Conservation (phyloP, 1,140 invertebrate species). For the Drosophila persimilis region DNA sequence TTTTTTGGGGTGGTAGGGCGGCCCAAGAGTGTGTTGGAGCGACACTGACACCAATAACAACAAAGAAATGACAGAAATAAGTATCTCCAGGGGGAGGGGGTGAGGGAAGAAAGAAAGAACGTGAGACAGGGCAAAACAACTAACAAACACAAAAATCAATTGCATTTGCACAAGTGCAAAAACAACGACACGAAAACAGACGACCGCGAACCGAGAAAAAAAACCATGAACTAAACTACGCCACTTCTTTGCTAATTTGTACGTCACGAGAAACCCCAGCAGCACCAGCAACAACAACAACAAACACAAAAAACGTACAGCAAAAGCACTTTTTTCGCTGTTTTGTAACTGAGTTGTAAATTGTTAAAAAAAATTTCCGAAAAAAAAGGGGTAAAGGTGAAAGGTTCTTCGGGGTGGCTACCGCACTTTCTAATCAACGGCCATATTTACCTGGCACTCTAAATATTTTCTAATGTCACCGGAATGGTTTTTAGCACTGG, state of each 20-base stretch:
- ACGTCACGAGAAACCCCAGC: constrained; percentile 16
- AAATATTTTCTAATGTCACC: neutral
- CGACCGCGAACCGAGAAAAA: constrained; percentile 22
- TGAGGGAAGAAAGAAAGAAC: too few species aligned
- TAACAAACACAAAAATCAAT: constrained; percentile 64
- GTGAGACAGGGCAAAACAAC: too few species aligned
- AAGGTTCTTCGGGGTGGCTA: constrained; percentile 1
- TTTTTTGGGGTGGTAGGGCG: constrained; percentile 7
- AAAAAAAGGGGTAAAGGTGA: too few species aligned
- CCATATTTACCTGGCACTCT: constrained; percentile 20
- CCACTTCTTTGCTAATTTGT: too few species aligned
- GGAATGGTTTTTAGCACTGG: constrained; percentile 11
- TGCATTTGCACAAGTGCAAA: constrained; percentile 13
- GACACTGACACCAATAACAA: constrained; percentile 36
- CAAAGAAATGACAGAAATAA: constrained; percentile 27
- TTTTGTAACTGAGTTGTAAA: constrained; percentile 57
- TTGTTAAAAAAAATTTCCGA: neutral
- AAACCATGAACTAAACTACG: constrained; percentile 12
- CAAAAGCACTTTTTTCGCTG: constrained; percentile 19
- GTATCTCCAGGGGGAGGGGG: constrained; percentile 34
- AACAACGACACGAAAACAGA: neutral
- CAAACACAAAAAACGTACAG: constrained; percentile 24
- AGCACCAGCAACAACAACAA: constrained; percentile 11
- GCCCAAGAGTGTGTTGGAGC: constrained; percentile 9
- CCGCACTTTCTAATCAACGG: constrained; percentile 4